Base-by-base conservation (phyloP, 2,888 invertebrate species). In the Agriopis aurantiaria region DNA sequence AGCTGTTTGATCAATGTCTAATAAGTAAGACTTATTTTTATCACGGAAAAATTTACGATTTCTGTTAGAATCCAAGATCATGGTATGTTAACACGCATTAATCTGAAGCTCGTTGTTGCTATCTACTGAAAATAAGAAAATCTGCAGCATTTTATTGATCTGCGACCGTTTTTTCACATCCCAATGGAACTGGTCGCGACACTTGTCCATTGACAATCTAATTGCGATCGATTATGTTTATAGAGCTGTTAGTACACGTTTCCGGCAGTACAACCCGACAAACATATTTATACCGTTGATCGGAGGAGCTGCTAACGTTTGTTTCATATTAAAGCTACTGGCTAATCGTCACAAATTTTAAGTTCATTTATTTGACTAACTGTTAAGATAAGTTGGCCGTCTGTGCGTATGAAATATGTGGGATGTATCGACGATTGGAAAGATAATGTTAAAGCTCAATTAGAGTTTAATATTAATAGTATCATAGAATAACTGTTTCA, bases 131-230 rank as follows among this genome's bases (percentile, higher is more conserved):
- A 45, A 43, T 56, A 8, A 64, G 56, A 57, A 57, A 60, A 69
- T 66, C 41, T 66, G 53, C 51, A 40, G 46, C 17, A 66, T 6
- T 66, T 63, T 53, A 59, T 46, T 51, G 63, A 59, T 67, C 70
- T 65, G 51, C 55, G 63, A 14, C 48, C 83, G 85, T 91, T 90
- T 88, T 88, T 87, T 87, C 88, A 81, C 87, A 81, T 83, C 82
- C 88, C 85, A 86, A 86, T 85, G 82, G 76, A 89, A 88, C 89
- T 80, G 82, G 90, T 88, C 86, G 49, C 81, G 90, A 91, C 91
- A 92, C 91, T 92, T 90, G 91, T 88, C 89, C 88, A 90, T 88
- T 92, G 92, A 93, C 92, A 90, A 91, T 91, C 91, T 92, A 93
- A 92, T 93, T 92, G 92, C 91, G 80, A 87, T 89, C 87, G 78